Evolutionary conservation across 2,113 vertebrate species (phyloP), one percentile per base, ranked within the genome.

Genomic region (Saccopteryx bilineata): DNA sequence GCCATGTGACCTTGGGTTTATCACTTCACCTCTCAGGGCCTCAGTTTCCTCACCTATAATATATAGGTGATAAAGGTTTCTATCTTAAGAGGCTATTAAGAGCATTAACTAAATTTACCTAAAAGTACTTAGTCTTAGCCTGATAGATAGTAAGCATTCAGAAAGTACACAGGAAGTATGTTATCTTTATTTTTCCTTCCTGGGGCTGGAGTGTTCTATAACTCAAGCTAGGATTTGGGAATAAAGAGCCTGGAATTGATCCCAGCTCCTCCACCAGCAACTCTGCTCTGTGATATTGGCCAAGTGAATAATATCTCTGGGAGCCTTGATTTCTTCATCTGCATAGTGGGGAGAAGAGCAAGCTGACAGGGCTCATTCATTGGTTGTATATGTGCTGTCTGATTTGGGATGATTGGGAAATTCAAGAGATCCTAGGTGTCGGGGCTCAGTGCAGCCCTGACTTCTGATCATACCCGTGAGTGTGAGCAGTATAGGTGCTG

Each of bases 221-320:
- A 52, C 87, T 93, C n/a, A 83, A 82, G 9, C 56, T 69, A 24
- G 68, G 48, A 60, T 39, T 82, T 94, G 10, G 39, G n/a, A 39
- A 93, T 26, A 33, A 85, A 79, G 74, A 92, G 54, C 74, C 74
- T 80, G 21, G 48, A 71, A 54, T 60, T 78, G 48, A 86, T 80
- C 79, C 50, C 68, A 83, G 68, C 71, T 60, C 48, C 14, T 14
- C 50, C 56, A 54, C 87, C 61, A 31, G 2, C 60, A 33, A 2
- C 48, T 13, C 46, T 39, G 54, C 65, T 94, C 15, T 31, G 69
- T 82, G 61, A 46, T 54, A 33, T 65, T 58, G 19, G 7, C 81
- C n/a, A n/a, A 66, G 18, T 79, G 31, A 50, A 4, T 50, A 52
- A 71, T 26, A 74, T 94, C 68, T 69, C 68, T 65, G 9, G 28